phyloP scores from a whole-genome alignment of 1,140 invertebrate species.

The Elymnias hypermnestra region DNA sequence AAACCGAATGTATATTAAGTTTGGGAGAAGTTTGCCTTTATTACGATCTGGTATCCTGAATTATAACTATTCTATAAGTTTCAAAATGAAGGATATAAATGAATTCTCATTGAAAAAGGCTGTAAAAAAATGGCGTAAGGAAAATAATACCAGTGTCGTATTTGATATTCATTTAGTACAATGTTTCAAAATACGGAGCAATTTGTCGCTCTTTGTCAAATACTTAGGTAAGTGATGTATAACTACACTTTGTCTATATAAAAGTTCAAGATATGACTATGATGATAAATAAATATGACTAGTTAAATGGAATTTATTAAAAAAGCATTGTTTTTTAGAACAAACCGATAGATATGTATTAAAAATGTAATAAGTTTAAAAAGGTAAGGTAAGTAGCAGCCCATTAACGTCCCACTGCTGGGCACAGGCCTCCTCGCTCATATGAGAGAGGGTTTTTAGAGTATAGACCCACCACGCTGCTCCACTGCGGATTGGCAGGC shows the following conservation, averaged over 20 bases:
- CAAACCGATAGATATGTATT: too few relatives aligned
- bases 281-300: too few relatives aligned
- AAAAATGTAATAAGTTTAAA: too few relatives aligned
- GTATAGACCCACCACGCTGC: too few relatives aligned
- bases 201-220: conserved; percentile 52
- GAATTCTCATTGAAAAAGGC: conserved; percentile 29
- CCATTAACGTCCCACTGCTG: too few relatives aligned
- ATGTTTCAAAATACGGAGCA: conserved; percentile 56
- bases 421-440: too few relatives aligned
- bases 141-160: neutral
- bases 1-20: conserved; percentile 32
- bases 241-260: neutral
- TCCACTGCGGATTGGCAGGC: too few relatives aligned
- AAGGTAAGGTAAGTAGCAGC: too few relatives aligned
- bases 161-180: conserved; percentile 38
- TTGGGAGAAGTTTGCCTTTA: conserved; percentile 26
- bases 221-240: conserved; percentile 52
- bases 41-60: conserved; percentile 34
- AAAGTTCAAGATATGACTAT: neutral
- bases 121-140: conserved; percentile 16
- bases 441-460: too few relatives aligned
- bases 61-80: conserved; percentile 42
- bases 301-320: too few relatives aligned
- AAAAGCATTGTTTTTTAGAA: too few relatives aligned
- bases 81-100: conserved; percentile 41